Evolutionary conservation across 92 coral and sea anemone genomes (phyloP), one percentile per base, ranked within the genome.

Genomic region (Phenganax marumi): DNA sequence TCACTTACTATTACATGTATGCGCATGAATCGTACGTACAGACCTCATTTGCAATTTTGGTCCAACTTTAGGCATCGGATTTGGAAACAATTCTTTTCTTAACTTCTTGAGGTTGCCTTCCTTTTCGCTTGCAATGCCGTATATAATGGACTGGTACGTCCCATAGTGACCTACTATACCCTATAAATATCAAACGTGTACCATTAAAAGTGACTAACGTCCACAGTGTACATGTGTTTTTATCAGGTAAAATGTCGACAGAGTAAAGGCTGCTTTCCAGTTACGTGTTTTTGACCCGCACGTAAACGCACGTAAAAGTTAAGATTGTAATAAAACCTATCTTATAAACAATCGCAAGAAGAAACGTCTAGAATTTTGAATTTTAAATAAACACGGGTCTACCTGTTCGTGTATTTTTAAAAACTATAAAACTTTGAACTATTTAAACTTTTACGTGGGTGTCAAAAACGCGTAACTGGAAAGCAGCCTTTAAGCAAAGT

Each of bases 81-180:
- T 89, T 73, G 98, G 95, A 68, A 90, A 95, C 56, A 95, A 78
- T 76, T 90, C 74, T 13, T 84, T 78, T 60, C 98, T 71, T 25
- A 95, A 80, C 52, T 84, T 92, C 84, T 90, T 87, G 46, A 95
- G 87, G 48, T 92, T 92, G 26, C 98, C 98, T 81, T 92, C 95
- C 54, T 89, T 87, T 76, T 87, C 89, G 69, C 97, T 92, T 52
- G 98, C 98, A 75, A 95, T 76, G 53, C 98, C 98, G 83, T 95
- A 84, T 52, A 95, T 92, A 76, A 92, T 89, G 7, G 98, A 95
- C n/a, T 92, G 97, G 62, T 95, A 95, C 0, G 98, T 95, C 19
- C 98, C 98, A 89, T 89, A 95, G 46, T 95, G 98, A 6, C 91
- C 97, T 2, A 58, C 90, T 51, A 86, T 81, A 14, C 98, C 98